Evolutionary conservation across 2,113 vertebrate species (phyloP).

Genomic region (Pantherophis guttatus): DNA sequence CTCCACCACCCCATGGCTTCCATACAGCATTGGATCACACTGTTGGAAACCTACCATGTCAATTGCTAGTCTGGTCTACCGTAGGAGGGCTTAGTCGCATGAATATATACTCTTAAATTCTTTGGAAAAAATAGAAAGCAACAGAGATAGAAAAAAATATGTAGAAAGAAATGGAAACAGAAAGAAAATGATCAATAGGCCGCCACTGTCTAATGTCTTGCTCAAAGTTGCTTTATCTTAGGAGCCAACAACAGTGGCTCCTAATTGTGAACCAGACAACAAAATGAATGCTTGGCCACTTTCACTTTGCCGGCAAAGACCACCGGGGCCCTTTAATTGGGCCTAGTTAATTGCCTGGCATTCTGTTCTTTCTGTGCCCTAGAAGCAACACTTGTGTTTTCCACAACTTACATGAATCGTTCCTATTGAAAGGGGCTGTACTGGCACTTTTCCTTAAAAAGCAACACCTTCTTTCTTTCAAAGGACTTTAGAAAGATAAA

Average conservation of each 20-base stretch:
- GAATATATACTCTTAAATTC: neutral
- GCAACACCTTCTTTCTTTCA: neutral
- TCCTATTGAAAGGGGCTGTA: neutral
- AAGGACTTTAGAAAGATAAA: neutral
- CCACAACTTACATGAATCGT: neutral
- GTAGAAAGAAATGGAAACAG: neutral
- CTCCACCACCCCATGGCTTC: neutral
- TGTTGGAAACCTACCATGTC: neutral
- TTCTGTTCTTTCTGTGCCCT: neutral
- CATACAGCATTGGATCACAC: neutral
- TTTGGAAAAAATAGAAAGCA: neutral
- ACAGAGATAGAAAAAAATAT: neutral
- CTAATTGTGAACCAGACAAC: conserved; percentile 2
- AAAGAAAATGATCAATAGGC: conserved; percentile 47
- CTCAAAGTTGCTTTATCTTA: conserved; percentile 29
- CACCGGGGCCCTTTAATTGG: neutral
- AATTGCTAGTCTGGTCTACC: neutral
- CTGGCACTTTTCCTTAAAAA: neutral
- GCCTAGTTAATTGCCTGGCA: neutral
- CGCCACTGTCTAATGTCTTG: conserved; percentile 40
- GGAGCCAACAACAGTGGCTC: conserved; percentile 39
- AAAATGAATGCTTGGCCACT: neutral
- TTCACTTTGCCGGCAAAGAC: neutral
- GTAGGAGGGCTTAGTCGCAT: neutral
- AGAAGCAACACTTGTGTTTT: neutral